Evolutionary conservation across 2,113 vertebrate genomes (phyloP).

Genomic region (Neodontobutis hainanensis): DNA sequence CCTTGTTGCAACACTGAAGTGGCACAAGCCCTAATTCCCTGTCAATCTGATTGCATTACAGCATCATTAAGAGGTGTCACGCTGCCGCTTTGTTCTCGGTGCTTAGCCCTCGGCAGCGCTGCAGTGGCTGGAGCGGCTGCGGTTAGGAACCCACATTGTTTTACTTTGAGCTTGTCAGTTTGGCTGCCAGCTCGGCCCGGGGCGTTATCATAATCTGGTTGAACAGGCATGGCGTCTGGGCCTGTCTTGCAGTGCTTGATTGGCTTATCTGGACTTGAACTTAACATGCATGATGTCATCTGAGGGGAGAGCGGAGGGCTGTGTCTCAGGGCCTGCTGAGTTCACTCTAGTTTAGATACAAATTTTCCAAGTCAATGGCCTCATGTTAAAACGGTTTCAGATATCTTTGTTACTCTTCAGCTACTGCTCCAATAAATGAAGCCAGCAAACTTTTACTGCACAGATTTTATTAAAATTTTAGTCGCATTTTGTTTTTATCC

Average conservation of each 20-base stretch:
- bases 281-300: neutral
- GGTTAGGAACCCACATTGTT: conserved; percentile 32
- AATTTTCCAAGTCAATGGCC: neutral
- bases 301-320: neutral
- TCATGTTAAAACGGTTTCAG: neutral
- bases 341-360: neutral
- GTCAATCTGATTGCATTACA: conserved; percentile 59
- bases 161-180: conserved; percentile 25
- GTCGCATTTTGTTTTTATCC: no score
- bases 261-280: conserved; percentile 41
- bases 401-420: neutral
- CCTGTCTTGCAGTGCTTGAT: conserved; percentile 18
- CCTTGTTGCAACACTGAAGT: conserved; percentile 28
- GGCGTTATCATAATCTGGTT: conserved; percentile 43
- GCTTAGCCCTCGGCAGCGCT: conserved; percentile 11
- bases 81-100: conserved; percentile 54
- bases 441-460: neutral
- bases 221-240: neutral
- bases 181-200: neutral
- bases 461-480: neutral
- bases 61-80: conserved; percentile 55
- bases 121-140: conserved; percentile 8
- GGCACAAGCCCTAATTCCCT: conserved; percentile 41
- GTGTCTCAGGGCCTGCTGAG: neutral
- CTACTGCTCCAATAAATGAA: neutral